These are phyloP conservation scores for Philhelius pedissequus DNA, from an alignment of 2,888 invertebrate species.

Conservation along the genomic window DNA sequence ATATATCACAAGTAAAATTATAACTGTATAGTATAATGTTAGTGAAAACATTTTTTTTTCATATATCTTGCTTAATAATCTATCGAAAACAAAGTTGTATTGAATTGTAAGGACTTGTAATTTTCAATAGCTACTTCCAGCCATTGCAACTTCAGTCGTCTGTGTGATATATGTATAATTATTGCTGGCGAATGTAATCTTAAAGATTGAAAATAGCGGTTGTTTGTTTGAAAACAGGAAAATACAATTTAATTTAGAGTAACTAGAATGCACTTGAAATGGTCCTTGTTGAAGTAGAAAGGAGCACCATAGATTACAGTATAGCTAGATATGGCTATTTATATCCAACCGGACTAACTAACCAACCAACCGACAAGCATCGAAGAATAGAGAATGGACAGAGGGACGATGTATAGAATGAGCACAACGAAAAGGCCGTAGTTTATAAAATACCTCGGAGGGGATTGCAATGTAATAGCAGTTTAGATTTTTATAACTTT, in stretches of 20 bases:
- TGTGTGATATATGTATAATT: not conserved
- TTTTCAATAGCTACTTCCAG: not conserved
- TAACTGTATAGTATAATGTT: no score
- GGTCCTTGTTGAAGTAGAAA: not conserved
- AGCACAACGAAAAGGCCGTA: slow-evolving; percentile 2
- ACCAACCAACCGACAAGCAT: not conserved
- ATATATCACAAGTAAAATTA: no score
- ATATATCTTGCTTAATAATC: no score
- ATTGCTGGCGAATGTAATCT: not conserved
- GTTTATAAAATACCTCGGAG: not conserved
- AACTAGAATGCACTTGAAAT: not conserved
- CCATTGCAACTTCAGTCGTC: not conserved
- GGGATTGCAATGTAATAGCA: not conserved
- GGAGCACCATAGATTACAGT: not conserved
- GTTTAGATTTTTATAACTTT: no score
- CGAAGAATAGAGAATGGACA: not conserved
- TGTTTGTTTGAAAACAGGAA: not conserved
- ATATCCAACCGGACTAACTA: not conserved
- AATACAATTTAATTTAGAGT: not conserved
- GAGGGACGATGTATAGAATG: not conserved
- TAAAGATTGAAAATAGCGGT: not conserved
- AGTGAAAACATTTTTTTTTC: no score
- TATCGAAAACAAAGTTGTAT: not conserved
- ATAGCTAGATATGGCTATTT: not conserved
- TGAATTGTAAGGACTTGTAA: not conserved